phyloP scores from a whole-genome alignment of 2,797 vertebrate species.

The Pelobates cultripes region DNA sequence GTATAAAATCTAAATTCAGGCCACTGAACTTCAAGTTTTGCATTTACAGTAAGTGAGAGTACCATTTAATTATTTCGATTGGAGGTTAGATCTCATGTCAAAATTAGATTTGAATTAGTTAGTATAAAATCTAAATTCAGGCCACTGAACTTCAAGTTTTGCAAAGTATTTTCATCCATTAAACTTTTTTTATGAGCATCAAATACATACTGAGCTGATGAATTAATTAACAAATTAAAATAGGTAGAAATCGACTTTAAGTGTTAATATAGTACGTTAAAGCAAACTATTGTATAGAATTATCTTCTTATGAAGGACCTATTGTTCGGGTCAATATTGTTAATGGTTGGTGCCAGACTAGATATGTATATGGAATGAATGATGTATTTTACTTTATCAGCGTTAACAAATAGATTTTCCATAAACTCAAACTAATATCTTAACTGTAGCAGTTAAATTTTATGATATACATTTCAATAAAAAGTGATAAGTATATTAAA shows the following conservation, averaged over 20 bases:
- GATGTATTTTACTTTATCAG: slow-evolving; percentile 17
- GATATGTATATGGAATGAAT: slow-evolving; percentile 26
- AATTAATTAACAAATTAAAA: slow-evolving; percentile 54
- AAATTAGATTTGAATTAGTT: slow-evolving; percentile 50
- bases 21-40: slow-evolving; percentile 45
- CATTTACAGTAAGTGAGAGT: slow-evolving; percentile 42
- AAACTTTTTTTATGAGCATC: slow-evolving; percentile 45
- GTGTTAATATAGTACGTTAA: slow-evolving; percentile 29
- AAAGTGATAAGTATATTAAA: neutral
- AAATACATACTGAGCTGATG: slow-evolving; percentile 40
- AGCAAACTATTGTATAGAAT: slow-evolving; percentile 37
- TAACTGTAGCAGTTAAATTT: neutral
- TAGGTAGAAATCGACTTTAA: slow-evolving; percentile 25
- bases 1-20: slow-evolving; percentile 35
- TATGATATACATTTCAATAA: neutral
- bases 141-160: slow-evolving; percentile 46
- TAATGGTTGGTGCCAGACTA: slow-evolving; percentile 31
- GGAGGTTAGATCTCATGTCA: slow-evolving; percentile 46
- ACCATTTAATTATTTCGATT: slow-evolving; percentile 35
- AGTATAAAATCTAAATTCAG: slow-evolving; percentile 38
- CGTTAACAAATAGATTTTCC: neutral
- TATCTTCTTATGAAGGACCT: slow-evolving; percentile 25
- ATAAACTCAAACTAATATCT: neutral
- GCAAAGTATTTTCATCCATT: slow-evolving; percentile 51
- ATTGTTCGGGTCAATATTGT: slow-evolving; percentile 31